A percentile compares a stretch with the other conserved stretches of the same genome.
phyloP scores from a whole-genome alignment of 2,888 invertebrate genomes.

The Heliconius cydno region DNA sequence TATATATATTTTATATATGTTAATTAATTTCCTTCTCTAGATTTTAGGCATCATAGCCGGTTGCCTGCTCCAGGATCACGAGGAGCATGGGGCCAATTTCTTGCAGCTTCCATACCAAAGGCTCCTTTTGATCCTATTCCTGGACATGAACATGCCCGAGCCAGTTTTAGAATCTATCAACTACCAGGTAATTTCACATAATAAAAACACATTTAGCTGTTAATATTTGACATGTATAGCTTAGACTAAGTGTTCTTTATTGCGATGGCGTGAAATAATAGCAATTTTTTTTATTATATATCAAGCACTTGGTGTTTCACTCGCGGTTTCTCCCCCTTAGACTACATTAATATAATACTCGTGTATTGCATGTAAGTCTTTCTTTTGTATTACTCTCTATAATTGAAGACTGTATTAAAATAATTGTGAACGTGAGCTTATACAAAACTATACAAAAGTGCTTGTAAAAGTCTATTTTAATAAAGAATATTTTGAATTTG shows the following conservation, averaged over 20 bases:
- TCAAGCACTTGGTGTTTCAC: no score
- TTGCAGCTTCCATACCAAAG: constrained; percentile 99
- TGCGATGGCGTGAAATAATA: no score
- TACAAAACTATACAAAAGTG: neutral
- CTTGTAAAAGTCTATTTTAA: neutral
- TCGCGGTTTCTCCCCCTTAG: neutral
- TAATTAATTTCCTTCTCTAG: constrained; percentile 54
- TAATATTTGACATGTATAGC: no score
- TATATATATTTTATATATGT: neutral
- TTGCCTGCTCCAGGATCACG: constrained; percentile 97
- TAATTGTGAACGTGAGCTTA: neutral
- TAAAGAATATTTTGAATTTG: neutral
- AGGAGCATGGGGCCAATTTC: constrained; percentile 93
- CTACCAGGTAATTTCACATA: constrained; percentile 84
- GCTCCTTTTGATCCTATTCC: constrained; percentile 97
- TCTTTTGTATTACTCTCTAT: neutral
- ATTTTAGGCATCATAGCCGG: constrained; percentile 97
- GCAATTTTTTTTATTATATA: no score
- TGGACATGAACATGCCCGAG: constrained; percentile 97
- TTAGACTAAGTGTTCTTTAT: neutral
- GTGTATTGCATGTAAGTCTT: neutral
- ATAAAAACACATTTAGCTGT: neutral
- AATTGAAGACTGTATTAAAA: neutral
- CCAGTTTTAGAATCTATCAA: constrained; percentile 97
- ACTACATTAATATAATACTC: neutral